phyloP scores from a whole-genome alignment of 1,140 invertebrate species.

The Cydia pomonella region DNA sequence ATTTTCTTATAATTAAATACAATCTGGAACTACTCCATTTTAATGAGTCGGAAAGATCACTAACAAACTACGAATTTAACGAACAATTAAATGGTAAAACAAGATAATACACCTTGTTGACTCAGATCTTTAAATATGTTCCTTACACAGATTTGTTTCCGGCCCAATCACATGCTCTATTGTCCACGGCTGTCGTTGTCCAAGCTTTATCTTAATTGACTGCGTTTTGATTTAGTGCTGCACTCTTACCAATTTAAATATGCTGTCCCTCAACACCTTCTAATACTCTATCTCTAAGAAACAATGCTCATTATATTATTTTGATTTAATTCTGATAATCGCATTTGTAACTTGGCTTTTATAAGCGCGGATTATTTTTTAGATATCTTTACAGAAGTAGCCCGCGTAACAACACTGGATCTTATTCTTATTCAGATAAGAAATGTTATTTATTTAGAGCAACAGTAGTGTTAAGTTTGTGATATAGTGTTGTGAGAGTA shows the following conservation, averaged over 20 bases:
- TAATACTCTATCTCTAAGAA: background rate
- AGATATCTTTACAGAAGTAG: background rate
- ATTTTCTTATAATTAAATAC: too few relatives aligned
- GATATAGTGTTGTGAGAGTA: constrained; percentile 50
- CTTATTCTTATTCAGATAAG: constrained; percentile 13
- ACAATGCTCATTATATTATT: background rate
- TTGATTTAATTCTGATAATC: constrained; percentile 33
- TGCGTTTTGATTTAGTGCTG: constrained; percentile 75
- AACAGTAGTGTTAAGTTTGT: constrained; percentile 46
- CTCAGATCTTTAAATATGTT: background rate
- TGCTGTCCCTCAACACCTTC: constrained; percentile 13
- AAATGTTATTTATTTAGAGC: background rate
- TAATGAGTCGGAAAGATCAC: too few relatives aligned
- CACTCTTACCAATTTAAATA: constrained; percentile 44
- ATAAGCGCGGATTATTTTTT: constrained; percentile 16
- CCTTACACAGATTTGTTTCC: constrained; percentile 16
- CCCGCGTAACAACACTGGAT: background rate
- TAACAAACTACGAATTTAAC: background rate
- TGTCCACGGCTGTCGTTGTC: constrained; percentile 70
- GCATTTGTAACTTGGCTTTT: constrained; percentile 39
- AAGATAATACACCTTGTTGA: background rate
- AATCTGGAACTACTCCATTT: too few relatives aligned
- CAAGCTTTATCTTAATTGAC: constrained; percentile 78
- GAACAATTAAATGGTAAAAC: background rate
- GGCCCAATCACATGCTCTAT: constrained; percentile 64